Base-by-base conservation (phyloP, 1,140 invertebrate genomes). In the Dendroctonus ponderosae region DNA sequence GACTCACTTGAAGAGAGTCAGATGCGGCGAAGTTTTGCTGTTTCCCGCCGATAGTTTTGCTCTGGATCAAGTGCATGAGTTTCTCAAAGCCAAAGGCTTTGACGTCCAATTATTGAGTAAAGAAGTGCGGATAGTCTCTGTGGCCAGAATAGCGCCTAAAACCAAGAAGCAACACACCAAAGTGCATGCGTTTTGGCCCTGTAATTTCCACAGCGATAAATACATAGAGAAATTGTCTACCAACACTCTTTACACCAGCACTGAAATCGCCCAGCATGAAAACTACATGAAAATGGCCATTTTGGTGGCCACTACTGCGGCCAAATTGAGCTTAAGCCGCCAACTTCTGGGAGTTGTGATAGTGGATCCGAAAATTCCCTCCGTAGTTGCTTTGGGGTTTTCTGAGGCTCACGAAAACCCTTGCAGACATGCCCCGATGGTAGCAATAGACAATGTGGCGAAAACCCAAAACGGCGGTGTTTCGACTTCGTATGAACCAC, bases 401-500 rank as follows among this genome's bases (percentile, higher is more conserved):
- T 85, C 89, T 71, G 77, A 81, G 62, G 79, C 86, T 61, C 50
- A 79, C 50, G 66, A 76, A 3, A 89, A 94, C 81, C 90, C 92
- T 0, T 80, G 93, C 49, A 87, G 91, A 78, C 96, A 98, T 82
- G 87, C 91, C 40, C 80, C 86, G 0, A 96, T 97, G 90, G 76
- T 93, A 0, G 89, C 88, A 5, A 84, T 97, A 46, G 94, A 97
- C 79, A 81, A 89, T 63, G 90, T 97, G 0, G 92, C 94, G 0
- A 82, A 81, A 68, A 85, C 85, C 14, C 93, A 96, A 80, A 87
- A 89, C 44, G 92, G 91, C 0, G 93, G 92, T 3, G 86, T 85
- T 26, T 93, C 89, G 88, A 43, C 39, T 12, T 39, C 37, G 12
- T 50, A 62, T 42, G 43, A 61, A 42, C 40, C 42, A 26, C 3